Evolutionary conservation across 2,888 invertebrate species (phyloP).

Genomic region (Sialis fuliginosa): DNA sequence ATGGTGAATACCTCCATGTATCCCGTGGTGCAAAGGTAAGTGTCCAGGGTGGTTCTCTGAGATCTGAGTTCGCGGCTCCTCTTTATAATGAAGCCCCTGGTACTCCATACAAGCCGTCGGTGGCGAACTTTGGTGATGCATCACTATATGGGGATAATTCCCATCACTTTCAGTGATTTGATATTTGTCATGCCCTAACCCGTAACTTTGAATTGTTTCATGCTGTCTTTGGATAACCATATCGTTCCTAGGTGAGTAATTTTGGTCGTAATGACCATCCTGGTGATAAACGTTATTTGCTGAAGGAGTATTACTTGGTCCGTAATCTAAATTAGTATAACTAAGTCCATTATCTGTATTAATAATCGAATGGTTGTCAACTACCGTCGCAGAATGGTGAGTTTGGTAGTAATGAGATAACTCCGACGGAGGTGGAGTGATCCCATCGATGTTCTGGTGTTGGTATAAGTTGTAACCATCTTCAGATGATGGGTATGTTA

Average conservation of each 20-base stretch:
- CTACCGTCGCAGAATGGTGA: conserved; percentile 23
- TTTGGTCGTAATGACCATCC: conserved; percentile 19
- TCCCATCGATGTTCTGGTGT: conserved; percentile 5
- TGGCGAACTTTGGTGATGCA: conserved; percentile 15
- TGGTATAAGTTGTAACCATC: conserved; percentile 28
- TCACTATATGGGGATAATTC: conserved; percentile 25
- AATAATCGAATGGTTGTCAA: conserved; percentile 40
- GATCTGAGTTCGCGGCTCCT: conserved; percentile 31
- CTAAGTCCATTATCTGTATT: conserved; percentile 74
- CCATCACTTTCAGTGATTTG: conserved; percentile 34
- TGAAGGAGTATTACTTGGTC: conserved; percentile 24
- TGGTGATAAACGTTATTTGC: conserved; percentile 15
- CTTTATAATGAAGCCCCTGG: conserved; percentile 41
- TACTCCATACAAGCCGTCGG: conserved; percentile 39
- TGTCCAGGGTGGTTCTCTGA: conserved; percentile 16
- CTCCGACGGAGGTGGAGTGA: conserved; percentile 23
- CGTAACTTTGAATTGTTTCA: conserved; percentile 29
- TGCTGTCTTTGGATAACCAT: conserved; percentile 29
- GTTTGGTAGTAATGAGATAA: conserved; percentile 30
- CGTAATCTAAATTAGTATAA: conserved; percentile 78
- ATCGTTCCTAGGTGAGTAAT: conserved; percentile 16
- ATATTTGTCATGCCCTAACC: conserved; percentile 22
- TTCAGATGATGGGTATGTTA: conserved; percentile 2
- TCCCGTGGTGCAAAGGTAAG: conserved; percentile 23
- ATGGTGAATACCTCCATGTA: conserved; percentile 19